Evolutionary conservation across 2,888 invertebrate species (phyloP).

Genomic region (Marasmarcha lunaedactyla): DNA sequence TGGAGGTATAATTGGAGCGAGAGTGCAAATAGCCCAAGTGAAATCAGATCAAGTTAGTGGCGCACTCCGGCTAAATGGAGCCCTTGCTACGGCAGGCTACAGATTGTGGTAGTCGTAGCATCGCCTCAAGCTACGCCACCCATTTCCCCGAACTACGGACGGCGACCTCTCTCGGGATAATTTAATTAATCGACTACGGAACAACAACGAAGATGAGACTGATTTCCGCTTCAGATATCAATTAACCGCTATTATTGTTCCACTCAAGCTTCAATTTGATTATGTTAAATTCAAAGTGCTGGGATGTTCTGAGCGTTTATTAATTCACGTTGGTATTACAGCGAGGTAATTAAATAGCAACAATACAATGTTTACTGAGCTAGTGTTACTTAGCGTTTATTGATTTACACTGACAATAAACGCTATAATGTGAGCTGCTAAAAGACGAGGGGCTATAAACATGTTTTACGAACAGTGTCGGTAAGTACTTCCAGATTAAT

Average conservation of each 20-base stretch:
- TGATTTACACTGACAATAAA: no score
- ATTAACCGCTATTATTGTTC: conserved; percentile 54
- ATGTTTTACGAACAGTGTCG: no score
- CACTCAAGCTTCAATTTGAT: conserved; percentile 47
- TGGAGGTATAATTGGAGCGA: conserved; percentile 59
- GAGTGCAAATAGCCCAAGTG: conserved; percentile 62
- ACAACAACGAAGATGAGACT: conserved; percentile 43
- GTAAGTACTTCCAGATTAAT: no score
- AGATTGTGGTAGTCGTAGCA: neutral
- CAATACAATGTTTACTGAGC: no score
- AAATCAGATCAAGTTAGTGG: conserved; percentile 62
- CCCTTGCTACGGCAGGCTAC: conserved; percentile 24
- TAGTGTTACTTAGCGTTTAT: no score
- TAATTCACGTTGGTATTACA: conserved; percentile 10
- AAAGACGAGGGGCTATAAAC: no score
- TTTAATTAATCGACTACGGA: conserved; percentile 58
- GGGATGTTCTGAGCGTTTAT: conserved; percentile 19
- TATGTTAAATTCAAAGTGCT: conserved; percentile 31
- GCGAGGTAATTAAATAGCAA: neutral
- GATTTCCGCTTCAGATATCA: conserved; percentile 59
- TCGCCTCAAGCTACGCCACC: neutral
- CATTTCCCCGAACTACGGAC: conserved; percentile 1
- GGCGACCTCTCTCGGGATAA: conserved; percentile 28
- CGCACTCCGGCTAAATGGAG: conserved; percentile 43
- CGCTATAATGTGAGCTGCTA: no score